A percentile compares a stretch with the other conserved stretches of the same genome.
Conservation (phyloP, 2,888 invertebrate species). For the Patella caerulea region DNA sequence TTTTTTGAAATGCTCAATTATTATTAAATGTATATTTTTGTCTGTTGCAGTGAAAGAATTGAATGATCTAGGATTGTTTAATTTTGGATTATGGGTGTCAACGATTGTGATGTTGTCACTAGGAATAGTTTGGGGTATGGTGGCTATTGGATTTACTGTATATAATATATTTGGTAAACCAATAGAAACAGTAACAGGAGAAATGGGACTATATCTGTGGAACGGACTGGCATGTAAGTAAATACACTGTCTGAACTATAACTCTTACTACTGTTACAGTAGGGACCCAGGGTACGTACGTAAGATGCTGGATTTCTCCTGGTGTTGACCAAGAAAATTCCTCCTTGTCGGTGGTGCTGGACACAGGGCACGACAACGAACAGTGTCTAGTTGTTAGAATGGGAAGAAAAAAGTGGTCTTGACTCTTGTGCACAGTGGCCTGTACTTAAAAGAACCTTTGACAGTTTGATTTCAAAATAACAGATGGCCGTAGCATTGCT, state of each 20-base stretch:
- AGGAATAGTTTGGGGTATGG: constrained; percentile 78
- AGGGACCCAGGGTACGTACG: background rate
- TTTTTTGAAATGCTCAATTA: background rate
- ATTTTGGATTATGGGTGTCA: constrained; percentile 83
- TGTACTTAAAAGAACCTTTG: too few species aligned
- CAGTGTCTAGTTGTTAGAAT: background rate
- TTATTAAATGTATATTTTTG: constrained; percentile 14
- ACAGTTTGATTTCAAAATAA: too few species aligned
- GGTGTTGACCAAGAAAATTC: too few species aligned
- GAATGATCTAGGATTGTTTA: constrained; percentile 73
- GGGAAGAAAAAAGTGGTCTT: too few species aligned
- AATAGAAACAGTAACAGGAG: constrained; percentile 78
- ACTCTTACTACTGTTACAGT: background rate
- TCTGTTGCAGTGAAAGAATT: constrained; percentile 33
- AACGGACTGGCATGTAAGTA: constrained; percentile 83
- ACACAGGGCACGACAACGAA: too few species aligned
- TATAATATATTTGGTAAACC: constrained; percentile 85
- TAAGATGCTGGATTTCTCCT: background rate
- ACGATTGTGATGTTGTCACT: constrained; percentile 81
- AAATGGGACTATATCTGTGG: constrained; percentile 83
- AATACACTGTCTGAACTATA: background rate
- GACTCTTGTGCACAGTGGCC: too few species aligned
- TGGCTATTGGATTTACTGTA: constrained; percentile 80
- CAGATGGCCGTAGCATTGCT: too few species aligned
- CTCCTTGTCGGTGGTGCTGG: too few species aligned